phyloP scores from a whole-genome alignment of 2,797 vertebrate genomes.

The Philypnodon macrostomus region DNA sequence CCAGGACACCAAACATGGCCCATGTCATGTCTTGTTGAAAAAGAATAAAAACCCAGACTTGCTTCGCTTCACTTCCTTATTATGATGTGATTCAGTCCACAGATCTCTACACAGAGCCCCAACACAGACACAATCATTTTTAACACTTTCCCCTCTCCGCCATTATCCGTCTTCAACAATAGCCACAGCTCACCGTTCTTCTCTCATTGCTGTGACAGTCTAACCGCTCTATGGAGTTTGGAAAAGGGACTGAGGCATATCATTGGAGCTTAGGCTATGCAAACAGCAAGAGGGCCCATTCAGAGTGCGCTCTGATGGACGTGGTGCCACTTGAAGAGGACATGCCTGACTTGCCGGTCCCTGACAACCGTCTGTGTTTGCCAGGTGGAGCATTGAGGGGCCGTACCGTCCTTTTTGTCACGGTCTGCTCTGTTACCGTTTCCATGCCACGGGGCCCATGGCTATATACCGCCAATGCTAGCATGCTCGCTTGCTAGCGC shows the following conservation, averaged over 20 bases:
- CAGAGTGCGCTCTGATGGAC: conserved; percentile 79
- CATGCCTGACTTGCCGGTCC: conserved; percentile 89
- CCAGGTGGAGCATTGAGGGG: conserved; percentile 84
- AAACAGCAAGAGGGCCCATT: conserved; percentile 77
- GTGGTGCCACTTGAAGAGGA: conserved; percentile 84
- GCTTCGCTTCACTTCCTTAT: conserved; percentile 76
- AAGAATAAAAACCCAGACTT: conserved; percentile 64
- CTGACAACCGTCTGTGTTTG: conserved; percentile 90
- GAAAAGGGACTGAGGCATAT: conserved; percentile 82
- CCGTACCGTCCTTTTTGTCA: conserved; percentile 82
- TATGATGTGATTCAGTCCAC: conserved; percentile 81
- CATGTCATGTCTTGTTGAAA: conserved; percentile 69
- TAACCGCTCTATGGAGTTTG: conserved; percentile 77
- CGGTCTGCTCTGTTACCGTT: conserved; percentile 71
- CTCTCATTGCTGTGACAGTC: conserved; percentile 70
- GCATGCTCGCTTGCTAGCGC: conserved; percentile 67
- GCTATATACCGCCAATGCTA: conserved; percentile 64
- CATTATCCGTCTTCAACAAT: conserved; percentile 70
- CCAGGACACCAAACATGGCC: conserved; percentile 67
- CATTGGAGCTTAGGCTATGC: conserved; percentile 77
- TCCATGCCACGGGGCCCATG: conserved; percentile 69
- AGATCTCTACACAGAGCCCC: conserved; percentile 74
- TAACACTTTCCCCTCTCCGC: conserved; percentile 72
- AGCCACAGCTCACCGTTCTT: conserved; percentile 64
- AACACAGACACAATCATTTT: conserved; percentile 82